Evolutionary conservation across 2,888 invertebrate species (phyloP).

Genomic region (Endotricha flammealis): DNA sequence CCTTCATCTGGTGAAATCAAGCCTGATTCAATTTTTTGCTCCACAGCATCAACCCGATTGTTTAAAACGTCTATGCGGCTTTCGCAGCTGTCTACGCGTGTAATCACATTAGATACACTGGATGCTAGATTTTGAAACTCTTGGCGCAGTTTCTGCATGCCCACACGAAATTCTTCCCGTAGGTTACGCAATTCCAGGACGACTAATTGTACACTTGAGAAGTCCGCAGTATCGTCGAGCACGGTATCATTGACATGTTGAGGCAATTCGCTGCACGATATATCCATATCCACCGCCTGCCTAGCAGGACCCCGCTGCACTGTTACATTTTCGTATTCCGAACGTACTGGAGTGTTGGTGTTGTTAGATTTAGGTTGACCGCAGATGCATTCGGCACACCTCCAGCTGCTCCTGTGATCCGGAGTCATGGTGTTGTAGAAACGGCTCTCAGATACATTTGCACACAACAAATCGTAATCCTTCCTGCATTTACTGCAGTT

Average conservation of each 20-base stretch:
- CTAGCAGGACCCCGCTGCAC: neutral
- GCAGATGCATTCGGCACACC: neutral
- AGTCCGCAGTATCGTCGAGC: neutral
- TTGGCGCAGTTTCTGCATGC: neutral
- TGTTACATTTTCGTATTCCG: slow-evolving; percentile 1
- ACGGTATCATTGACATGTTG: neutral
- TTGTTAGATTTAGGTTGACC: neutral
- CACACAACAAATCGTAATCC: neutral
- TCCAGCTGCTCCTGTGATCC: neutral
- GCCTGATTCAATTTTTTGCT: neutral
- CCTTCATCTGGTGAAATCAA: neutral
- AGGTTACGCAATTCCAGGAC: neutral
- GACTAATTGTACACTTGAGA: neutral
- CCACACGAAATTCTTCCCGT: neutral
- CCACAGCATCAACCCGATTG: neutral
- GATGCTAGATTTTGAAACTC: neutral
- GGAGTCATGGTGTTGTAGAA: neutral
- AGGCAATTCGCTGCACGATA: neutral
- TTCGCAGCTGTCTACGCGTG: neutral
- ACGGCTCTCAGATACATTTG: neutral
- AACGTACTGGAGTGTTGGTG: neutral
- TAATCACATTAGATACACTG: neutral
- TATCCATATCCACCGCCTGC: neutral
- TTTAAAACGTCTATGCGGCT: neutral
- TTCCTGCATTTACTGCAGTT: neutral